phyloP scores from a whole-genome alignment of 2,888 invertebrate species.

The Masnerella sp. region DNA sequence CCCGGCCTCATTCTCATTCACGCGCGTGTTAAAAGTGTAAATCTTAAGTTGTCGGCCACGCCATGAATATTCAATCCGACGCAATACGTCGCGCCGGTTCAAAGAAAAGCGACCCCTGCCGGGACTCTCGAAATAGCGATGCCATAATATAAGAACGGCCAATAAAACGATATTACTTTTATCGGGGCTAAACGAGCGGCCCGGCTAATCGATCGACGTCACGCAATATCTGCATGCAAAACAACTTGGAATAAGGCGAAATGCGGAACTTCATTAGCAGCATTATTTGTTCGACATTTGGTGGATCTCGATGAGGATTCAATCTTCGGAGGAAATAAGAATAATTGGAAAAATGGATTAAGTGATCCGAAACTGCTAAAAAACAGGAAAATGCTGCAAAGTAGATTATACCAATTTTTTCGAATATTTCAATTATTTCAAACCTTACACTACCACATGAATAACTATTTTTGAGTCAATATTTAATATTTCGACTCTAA shows the following conservation, averaged over 20 bases:
- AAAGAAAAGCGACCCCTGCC: too few relatives aligned
- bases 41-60: constrained; percentile 42
- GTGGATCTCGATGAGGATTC: constrained; percentile 45
- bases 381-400: constrained; percentile 17
- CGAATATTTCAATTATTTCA: too few relatives aligned
- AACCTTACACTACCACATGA: too few relatives aligned
- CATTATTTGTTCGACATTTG: constrained; percentile 44
- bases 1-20: constrained; percentile 8
- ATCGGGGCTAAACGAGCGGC: constrained; percentile 34
- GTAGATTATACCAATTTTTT: neutral
- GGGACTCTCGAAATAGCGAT: too few relatives aligned
- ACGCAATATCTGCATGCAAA: constrained; percentile 48
- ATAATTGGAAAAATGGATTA: constrained; percentile 29
- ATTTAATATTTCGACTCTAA: too few relatives aligned
- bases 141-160: constrained; percentile 47
- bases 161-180: constrained; percentile 52
- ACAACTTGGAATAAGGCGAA: constrained; percentile 7
- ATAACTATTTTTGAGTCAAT: too few relatives aligned
- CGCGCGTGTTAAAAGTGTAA: constrained; percentile 47
- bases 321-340: constrained; percentile 42
- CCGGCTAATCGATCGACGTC: constrained; percentile 39
- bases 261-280: constrained; percentile 34
- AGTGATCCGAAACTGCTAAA: constrained; percentile 37
- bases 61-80: constrained; percentile 51
- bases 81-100: constrained; percentile 47